phyloP scores from a whole-genome alignment of 2,113 vertebrate genomes.

The Scomber scombrus region DNA sequence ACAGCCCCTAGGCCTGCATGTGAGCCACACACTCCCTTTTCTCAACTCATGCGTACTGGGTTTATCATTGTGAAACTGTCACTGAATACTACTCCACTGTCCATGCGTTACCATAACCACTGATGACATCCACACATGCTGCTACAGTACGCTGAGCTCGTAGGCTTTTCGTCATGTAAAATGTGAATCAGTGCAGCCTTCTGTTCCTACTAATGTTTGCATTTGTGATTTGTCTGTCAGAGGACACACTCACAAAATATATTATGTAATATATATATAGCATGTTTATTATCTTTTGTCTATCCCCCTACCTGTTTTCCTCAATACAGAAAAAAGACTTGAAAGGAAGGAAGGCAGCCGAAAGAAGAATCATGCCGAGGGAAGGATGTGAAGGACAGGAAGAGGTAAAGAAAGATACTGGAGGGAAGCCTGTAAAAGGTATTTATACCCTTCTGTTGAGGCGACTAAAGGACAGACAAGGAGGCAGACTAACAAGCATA shows the following conservation, averaged over 20 bases:
- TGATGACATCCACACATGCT: constrained; percentile 55
- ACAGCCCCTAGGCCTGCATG: constrained; percentile 32
- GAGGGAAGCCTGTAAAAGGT: constrained; percentile 69
- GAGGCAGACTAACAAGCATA: constrained; percentile 56
- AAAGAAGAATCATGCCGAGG: constrained; percentile 68
- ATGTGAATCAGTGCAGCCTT: neutral
- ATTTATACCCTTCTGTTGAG: constrained; percentile 70
- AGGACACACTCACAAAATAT: neutral
- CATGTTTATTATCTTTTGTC: constrained; percentile 66
- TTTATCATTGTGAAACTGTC: constrained; percentile 51
- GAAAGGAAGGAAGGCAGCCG: constrained; percentile 76
- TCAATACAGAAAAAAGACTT: constrained; percentile 37
- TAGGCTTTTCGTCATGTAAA: neutral
- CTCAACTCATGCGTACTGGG: constrained; percentile 5
- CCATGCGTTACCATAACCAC: constrained; percentile 14
- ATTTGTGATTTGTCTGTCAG: neutral
- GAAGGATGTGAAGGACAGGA: constrained; percentile 78
- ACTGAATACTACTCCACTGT: constrained; percentile 16
- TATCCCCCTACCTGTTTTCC: constrained; percentile 17
- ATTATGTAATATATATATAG: constrained; percentile 16
- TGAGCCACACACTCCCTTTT: constrained; percentile 27
- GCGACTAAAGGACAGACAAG: constrained; percentile 36
- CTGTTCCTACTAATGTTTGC: too few species aligned
- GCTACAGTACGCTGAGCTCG: neutral
- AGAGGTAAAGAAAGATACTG: constrained; percentile 68